Evolutionary conservation across 2,797 vertebrate genomes (phyloP).

Genomic region (Enteromius viviparus): DNA sequence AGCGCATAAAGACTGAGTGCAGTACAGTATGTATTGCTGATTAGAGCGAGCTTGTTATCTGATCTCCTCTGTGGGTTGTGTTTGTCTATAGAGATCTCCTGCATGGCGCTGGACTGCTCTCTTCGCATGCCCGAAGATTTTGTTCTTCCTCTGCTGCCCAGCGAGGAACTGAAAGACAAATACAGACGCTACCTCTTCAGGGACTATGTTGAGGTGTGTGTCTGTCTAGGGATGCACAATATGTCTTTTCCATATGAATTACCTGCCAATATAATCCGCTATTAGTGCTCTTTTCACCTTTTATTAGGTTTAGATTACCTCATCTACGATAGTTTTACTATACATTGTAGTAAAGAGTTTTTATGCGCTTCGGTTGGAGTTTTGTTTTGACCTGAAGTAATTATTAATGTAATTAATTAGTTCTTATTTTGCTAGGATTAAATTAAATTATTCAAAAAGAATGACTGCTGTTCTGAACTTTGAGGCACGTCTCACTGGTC

Average conservation of each 20-base stretch:
- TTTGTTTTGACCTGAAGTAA: not conserved
- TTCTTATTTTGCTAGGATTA: not conserved
- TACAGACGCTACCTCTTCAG: conserved; percentile 99
- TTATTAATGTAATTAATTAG: not conserved
- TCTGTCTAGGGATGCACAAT: not conserved
- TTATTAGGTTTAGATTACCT: not conserved
- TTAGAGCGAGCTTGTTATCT: conserved; percentile 18
- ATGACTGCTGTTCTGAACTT: not conserved
- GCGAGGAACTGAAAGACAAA: conserved; percentile 97
- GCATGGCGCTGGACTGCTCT: conserved; percentile 98
- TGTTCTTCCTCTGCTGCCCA: conserved; percentile 93
- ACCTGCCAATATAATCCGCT: not conserved
- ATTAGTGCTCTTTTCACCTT: not conserved
- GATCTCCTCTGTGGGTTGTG: conserved; percentile 36
- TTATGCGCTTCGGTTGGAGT: not conserved
- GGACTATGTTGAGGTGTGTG: conserved; percentile 91
- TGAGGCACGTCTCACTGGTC: not conserved
- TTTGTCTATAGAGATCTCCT: conserved; percentile 86
- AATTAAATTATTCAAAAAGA: not conserved
- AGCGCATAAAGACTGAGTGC: not conserved
- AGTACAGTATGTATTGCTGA: conserved; percentile 3
- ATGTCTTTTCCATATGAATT: not conserved
- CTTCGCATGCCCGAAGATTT: conserved; percentile 96
- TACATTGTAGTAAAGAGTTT: not conserved
- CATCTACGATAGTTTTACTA: not conserved